These are phyloP conservation scores for Pachypeltis micranthus DNA, from an alignment of 1,140 invertebrate species.

Conservation along the genomic window DNA sequence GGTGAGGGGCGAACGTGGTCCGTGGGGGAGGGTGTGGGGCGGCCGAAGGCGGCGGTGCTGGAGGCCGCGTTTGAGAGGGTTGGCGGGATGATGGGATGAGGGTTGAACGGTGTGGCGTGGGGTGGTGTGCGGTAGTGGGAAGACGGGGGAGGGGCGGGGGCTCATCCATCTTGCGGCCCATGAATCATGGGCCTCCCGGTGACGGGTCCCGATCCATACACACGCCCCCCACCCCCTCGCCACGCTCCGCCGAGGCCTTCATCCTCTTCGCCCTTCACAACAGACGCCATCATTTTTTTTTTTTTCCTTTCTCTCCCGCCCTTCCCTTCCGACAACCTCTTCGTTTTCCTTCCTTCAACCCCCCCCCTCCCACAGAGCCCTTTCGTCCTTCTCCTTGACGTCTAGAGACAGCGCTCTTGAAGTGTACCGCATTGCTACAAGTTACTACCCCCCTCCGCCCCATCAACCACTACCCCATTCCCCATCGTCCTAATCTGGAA, in stretches of 20 bases:
- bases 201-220: constrained; percentile 4
- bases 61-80: constrained; percentile 16
- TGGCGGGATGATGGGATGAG: constrained; percentile 3
- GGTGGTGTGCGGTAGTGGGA: too few relatives aligned
- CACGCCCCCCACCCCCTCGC: not conserved
- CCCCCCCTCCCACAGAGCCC: not conserved
- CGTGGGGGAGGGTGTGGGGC: not conserved
- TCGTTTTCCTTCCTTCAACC: constrained; percentile 7
- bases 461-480: constrained; percentile 4
- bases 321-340: constrained; percentile 12
- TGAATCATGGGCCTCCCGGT: constrained; percentile 23
- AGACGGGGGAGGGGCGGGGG: constrained; percentile 13
- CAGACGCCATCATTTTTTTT: constrained; percentile 24
- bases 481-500: too few relatives aligned
- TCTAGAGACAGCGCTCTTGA: constrained; percentile 4
- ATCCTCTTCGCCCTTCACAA: constrained; percentile 11
- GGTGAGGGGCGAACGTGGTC: not conserved
- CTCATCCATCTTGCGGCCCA: constrained; percentile 25
- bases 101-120: too few relatives aligned
- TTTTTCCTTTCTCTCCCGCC: constrained; percentile 8
- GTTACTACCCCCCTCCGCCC: constrained; percentile 16
- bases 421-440: constrained; percentile 15
- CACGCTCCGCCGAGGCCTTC: not conserved
- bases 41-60: constrained; percentile 18
- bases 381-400: not conserved